Base-by-base conservation (phyloP, 1,140 invertebrate genomes). In the Drusus annulatus region DNA sequence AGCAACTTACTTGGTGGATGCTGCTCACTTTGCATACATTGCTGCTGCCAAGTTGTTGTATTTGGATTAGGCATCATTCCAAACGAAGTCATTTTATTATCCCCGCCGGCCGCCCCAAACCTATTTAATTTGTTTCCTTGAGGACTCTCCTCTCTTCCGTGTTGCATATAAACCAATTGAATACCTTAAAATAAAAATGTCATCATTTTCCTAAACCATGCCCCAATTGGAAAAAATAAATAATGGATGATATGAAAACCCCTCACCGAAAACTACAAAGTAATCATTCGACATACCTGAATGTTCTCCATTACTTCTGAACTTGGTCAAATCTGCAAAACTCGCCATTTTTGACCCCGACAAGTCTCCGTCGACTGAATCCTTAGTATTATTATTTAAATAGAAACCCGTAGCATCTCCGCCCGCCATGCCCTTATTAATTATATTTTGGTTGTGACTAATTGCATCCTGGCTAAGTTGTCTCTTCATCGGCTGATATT, bases 1-100 rank as follows among this genome's bases (percentile, higher is more conserved):
- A 10, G 71, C 6, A 80, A 87, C 86, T 86, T 50, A 90, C 89
- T 89, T 25, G 86, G 84, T 52, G 88, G 87, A 58, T 81, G 81
- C 31, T 81, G 82, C 45, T 89, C 88, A 68, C 87, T 88, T 78
- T 89, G 88, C 84, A 89, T 81, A 54, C 85, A 89, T 84, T 95
- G 94, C 84, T 96, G 94, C 84, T 96, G 95, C 96, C 96, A 97
- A n/a, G 96, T 97, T 15, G 95, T 97, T 1, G 95, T 96, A 86
- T 94, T 95, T 36, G 31, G 31, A 36, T 36, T 36, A 3, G 93
- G 90, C 51, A 95, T 87, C 15, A 94, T 23, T 93, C 75, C 76
- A 50, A 83, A 83, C 21, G 81, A 80, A 19, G 75, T 93, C 3
- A 90, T 90, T 83, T 93, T 94, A 86, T 94, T 94, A 54, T 93